phyloP scores from a whole-genome alignment of 2,888 invertebrate species.

The Epinotia ramella region DNA sequence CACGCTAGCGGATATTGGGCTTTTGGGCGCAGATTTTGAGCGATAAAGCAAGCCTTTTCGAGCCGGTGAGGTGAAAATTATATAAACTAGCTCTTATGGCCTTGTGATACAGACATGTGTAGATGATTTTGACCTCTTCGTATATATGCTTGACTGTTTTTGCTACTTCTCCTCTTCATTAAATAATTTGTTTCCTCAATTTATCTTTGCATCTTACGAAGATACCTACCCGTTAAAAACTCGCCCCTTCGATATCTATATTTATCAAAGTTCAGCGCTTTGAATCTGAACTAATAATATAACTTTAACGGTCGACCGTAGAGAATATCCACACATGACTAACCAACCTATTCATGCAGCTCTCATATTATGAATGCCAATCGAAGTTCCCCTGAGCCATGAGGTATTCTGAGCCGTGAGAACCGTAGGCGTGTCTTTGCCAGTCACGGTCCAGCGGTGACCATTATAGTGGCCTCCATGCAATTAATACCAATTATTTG shows the following conservation, averaged over 20 bases:
- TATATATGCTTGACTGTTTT: too few species aligned
- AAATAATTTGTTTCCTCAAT: not conserved
- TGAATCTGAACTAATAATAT: conserved; percentile 10
- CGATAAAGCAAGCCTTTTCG: too few species aligned
- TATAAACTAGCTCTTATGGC: too few species aligned
- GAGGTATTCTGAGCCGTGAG: conserved; percentile 55
- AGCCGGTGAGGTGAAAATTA: too few species aligned
- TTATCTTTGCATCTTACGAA: not conserved
- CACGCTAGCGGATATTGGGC: too few species aligned
- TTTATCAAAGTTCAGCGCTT: not conserved
- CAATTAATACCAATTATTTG: conserved; percentile 19
- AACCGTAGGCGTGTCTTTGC: conserved; percentile 58
- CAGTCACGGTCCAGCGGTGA: conserved; percentile 53
- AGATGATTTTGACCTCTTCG: too few species aligned
- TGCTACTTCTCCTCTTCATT: not conserved
- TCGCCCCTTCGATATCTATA: not conserved
- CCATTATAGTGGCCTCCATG: conserved; percentile 63
- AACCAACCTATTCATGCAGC: conserved; percentile 2
- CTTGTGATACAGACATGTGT: too few species aligned
- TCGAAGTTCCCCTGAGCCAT: conserved; percentile 29
- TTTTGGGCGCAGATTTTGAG: too few species aligned
- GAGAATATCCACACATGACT: conserved; percentile 16
- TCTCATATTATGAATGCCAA: conserved; percentile 36
- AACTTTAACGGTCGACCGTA: conserved; percentile 17
- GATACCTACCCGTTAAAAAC: not conserved